These are phyloP conservation scores for Vulpes ferrilata DNA, from an alignment of 2,113 vertebrate species.

Conservation along the genomic window DNA sequence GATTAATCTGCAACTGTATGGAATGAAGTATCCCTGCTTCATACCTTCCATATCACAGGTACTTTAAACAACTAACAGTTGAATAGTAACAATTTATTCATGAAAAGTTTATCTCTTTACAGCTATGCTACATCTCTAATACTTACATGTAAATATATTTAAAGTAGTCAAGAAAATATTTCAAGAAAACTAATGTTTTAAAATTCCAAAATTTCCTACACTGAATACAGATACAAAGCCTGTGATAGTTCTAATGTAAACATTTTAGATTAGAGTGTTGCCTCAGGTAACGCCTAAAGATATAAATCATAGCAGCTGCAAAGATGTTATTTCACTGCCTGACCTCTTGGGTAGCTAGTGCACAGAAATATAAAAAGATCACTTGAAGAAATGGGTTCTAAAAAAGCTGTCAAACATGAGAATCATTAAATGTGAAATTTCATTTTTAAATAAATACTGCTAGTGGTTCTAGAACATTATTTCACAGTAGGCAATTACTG, in stretches of 20 bases:
- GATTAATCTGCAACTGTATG: neutral
- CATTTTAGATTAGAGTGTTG: constrained; percentile 80
- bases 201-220: neutral
- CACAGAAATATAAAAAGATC: constrained; percentile 88
- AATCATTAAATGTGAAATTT: constrained; percentile 86
- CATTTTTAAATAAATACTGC: constrained; percentile 86
- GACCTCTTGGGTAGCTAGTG: constrained; percentile 85
- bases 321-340: constrained; percentile 87
- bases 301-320: constrained; percentile 89
- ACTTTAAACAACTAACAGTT: constrained; percentile 5
- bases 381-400: constrained; percentile 87
- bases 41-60: neutral
- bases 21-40: constrained; percentile 20
- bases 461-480: constrained; percentile 57
- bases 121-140: neutral
- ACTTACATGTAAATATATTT: neutral
- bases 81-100: constrained; percentile 6
- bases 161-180: constrained; percentile 6
- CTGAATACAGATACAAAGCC: constrained; percentile 67
- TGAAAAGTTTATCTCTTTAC: neutral
- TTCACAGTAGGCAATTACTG: constrained; percentile 62
- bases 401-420: constrained; percentile 89
- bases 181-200: neutral
- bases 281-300: constrained; percentile 79
- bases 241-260: constrained; percentile 80